A percentile compares a stretch with the other conserved stretches of the same genome.
Conservation (phyloP, 37 sponge, comb jelly and placozoan species). For the Halisarca cf. caerulea region DNA sequence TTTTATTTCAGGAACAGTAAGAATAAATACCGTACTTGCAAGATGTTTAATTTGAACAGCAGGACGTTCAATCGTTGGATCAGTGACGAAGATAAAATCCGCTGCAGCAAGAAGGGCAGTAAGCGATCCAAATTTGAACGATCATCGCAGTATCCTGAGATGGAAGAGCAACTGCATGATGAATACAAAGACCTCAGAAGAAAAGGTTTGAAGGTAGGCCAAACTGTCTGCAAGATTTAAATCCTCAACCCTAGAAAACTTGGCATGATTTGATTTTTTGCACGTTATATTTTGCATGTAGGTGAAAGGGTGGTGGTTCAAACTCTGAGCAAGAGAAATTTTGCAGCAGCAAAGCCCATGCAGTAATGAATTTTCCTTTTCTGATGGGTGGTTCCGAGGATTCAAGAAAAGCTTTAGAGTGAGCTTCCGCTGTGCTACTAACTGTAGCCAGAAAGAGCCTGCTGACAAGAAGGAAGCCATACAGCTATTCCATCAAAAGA, state of each 20-base stretch:
- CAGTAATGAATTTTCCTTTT: background rate
- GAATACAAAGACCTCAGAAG: background rate
- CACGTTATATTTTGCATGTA: too few species aligned
- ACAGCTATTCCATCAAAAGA: constrained; percentile 41
- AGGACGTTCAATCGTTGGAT: constrained; percentile 25
- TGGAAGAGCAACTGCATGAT: constrained; percentile 33
- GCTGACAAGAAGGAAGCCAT: constrained; percentile 16
- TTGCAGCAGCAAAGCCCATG: background rate
- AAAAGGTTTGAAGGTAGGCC: constrained; percentile 34
- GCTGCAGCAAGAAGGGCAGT: constrained; percentile 13
- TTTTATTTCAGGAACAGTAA: constrained; percentile 18
- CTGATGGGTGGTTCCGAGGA: constrained; percentile 5
- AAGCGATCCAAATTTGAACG: constrained; percentile 23
- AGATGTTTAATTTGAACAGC: constrained; percentile 1
- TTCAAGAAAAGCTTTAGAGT: constrained; percentile 17
- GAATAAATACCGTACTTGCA: constrained; percentile 34
- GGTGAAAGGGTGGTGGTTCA: constrained; percentile 52
- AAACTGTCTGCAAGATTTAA: too few species aligned
- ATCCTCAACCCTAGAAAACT: too few species aligned
- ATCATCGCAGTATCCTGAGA: constrained; percentile 21
- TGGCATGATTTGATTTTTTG: too few species aligned
- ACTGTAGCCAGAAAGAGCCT: constrained; percentile 30
- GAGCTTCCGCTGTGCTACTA: constrained; percentile 28
- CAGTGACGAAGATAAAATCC: background rate
- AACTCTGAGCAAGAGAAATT: constrained; percentile 8